Evolutionary conservation across 2,797 vertebrate genomes (phyloP), one percentile per base, ranked within the genome.

Genomic region (Cichlasoma orientale): DNA sequence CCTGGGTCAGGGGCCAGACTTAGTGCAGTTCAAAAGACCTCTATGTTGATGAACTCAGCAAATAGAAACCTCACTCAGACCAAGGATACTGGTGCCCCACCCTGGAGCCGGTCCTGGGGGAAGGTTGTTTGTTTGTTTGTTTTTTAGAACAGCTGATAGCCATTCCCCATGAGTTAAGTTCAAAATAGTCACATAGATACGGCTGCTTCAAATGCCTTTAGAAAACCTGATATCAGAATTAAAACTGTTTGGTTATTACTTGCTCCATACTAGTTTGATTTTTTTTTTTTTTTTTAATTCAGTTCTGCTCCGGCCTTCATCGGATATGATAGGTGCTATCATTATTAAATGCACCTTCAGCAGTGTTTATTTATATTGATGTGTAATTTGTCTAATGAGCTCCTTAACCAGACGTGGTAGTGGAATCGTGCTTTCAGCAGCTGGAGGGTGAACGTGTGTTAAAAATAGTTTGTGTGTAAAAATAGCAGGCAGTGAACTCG

Each of bases 11-110:
- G n/a, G 1, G n/a, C n/a, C n/a, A 61, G 21, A 61, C 33, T 23
- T 1, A 23, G 33, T 3, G 23, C n/a, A 9, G 23, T 61, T 41
- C 7, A 61, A 41, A 3, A 41, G 33, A 61, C 38, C 38, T 41
- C 38, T 41, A 13, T 14, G 4, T 13, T 13, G 38, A 41, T 1
- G 12, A 41, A 41, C 12, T 41, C 12, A 41, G 12, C 2, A 41
- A 3, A 12, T 13, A 41, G 38, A 41, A 41, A 41, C 38, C 13
- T 41, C 38, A 1, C 12, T 12, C 4, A 14, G 12, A 41, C 58
- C n/a, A 41, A 61, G 9, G 0, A 38, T 63, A 63, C 38, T 0
- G 21, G 41, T 14, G 4, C 41, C 41, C 41, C 41, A 47, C 4
- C 4, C 59, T 25, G 8, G 36, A 23, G 41, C 36, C 14, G 21